These are phyloP conservation scores for Maconellicoccus hirsutus DNA, from an alignment of 1,140 invertebrate species.

Conservation along the genomic window DNA sequence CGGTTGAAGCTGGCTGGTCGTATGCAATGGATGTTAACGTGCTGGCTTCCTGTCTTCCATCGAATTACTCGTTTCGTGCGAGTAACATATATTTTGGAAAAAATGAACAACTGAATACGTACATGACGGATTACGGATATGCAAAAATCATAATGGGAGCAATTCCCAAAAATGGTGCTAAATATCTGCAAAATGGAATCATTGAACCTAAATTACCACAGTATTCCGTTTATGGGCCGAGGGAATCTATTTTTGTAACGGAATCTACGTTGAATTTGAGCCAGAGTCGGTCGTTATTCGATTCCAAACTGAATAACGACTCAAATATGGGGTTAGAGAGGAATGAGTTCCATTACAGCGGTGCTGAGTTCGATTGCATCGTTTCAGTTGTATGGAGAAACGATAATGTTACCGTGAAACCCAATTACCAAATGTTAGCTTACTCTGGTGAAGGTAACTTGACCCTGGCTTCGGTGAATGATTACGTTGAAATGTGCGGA, in stretches of 20 bases:
- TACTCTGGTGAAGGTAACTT: neutral
- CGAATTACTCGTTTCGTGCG: neutral
- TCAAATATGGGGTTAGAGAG: too few relatives aligned
- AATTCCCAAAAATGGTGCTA: neutral
- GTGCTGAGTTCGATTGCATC: neutral
- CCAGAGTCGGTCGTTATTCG: too few relatives aligned
- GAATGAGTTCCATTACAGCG: neutral
- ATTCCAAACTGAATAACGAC: too few relatives aligned
- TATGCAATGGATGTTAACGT: neutral
- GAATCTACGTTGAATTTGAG: too few relatives aligned
- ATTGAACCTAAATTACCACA: too few relatives aligned
- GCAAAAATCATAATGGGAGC: neutral
- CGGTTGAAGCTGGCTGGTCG: neutral
- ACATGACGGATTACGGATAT: neutral
- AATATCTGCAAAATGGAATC: neutral
- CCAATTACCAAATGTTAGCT: neutral
- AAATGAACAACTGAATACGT: neutral
- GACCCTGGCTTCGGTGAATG: neutral
- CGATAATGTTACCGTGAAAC: neutral
- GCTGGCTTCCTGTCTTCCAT: neutral
- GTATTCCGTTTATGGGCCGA: too few relatives aligned
- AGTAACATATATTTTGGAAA: neutral
- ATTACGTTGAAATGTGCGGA: neutral
- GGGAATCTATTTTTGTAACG: too few relatives aligned
- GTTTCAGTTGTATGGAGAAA: neutral